phyloP scores from a whole-genome alignment of 1,140 invertebrate genomes.

The Calosoma granatense region DNA sequence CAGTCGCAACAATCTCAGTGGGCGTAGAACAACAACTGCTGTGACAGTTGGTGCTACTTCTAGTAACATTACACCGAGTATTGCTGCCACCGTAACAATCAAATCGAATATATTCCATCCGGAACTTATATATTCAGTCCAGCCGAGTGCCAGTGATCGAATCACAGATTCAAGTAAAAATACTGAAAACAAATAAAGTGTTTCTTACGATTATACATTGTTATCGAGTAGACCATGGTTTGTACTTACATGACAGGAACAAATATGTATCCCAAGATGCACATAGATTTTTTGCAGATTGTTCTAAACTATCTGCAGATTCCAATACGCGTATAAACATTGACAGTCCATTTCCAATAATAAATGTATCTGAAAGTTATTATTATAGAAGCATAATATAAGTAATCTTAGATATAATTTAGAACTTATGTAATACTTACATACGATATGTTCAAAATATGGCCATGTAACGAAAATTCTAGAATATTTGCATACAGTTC shows the following conservation, averaged over 20 bases:
- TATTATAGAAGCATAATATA: constrained; percentile 12
- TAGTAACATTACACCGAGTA: constrained; percentile 56
- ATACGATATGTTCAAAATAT: constrained; percentile 62
- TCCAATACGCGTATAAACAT: constrained; percentile 51
- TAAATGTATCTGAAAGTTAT: constrained; percentile 47
- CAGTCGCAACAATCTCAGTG: constrained; percentile 53
- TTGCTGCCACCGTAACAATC: constrained; percentile 54
- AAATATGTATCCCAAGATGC: constrained; percentile 65
- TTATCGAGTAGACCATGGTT: constrained; percentile 16
- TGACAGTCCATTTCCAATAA: constrained; percentile 55
- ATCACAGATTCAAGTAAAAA: constrained; percentile 64
- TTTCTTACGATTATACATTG: constrained; percentile 35
- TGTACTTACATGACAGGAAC: constrained; percentile 53
- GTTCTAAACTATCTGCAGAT: constrained; percentile 38
- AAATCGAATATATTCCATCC: constrained; percentile 86
- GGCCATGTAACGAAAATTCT: constrained; percentile 53
- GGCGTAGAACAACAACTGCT: constrained; percentile 64
- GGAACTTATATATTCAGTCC: constrained; percentile 59
- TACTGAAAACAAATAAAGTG: constrained; percentile 45
- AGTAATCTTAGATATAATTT: constrained; percentile 11
- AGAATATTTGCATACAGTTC: constrained; percentile 50
- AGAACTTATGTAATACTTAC: constrained; percentile 46
- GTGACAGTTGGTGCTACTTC: constrained; percentile 54
- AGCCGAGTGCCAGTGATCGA: constrained; percentile 64
- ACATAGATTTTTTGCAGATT: constrained; percentile 49